Evolutionary conservation across 2,797 vertebrate species (phyloP).

Genomic region (Emys orbicularis): DNA sequence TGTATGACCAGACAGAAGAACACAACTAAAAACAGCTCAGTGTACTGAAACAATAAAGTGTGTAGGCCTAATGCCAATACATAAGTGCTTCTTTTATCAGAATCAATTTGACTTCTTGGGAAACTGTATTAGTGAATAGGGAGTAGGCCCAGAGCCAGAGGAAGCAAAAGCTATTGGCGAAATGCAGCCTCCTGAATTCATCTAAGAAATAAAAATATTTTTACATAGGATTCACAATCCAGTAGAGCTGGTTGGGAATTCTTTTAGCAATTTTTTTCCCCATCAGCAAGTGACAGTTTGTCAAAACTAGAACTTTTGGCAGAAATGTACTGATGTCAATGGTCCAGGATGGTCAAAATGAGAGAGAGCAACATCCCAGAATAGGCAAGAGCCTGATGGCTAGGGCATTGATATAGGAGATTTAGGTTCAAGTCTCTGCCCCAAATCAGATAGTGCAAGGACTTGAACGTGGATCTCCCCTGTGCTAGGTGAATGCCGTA

Average conservation of each 20-base stretch:
- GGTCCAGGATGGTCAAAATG: not conserved
- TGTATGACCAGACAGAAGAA: constrained; percentile 13
- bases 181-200: not conserved
- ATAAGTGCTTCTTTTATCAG: constrained; percentile 4
- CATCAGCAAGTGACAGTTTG: not conserved
- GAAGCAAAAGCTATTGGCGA: not conserved
- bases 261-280: not conserved
- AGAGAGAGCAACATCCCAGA: not conserved
- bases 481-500: fast-evolving
- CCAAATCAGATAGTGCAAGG: not conserved
- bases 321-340: too few species aligned
- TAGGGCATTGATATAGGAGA: not conserved
- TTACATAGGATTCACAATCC: not conserved
- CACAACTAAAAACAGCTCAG: not conserved
- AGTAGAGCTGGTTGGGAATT: not conserved
- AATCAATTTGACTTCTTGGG: not conserved
- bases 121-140: not conserved
- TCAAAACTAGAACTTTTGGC: not conserved
- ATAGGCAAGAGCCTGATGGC: not conserved
- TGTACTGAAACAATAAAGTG: constrained; percentile 13
- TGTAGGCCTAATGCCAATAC: not conserved
- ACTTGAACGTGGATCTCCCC: not conserved
- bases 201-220: not conserved
- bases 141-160: not conserved
- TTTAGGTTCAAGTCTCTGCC: not conserved